Conservation (phyloP, 2,888 invertebrate genomes). For the Apodemia hepburni region DNA sequence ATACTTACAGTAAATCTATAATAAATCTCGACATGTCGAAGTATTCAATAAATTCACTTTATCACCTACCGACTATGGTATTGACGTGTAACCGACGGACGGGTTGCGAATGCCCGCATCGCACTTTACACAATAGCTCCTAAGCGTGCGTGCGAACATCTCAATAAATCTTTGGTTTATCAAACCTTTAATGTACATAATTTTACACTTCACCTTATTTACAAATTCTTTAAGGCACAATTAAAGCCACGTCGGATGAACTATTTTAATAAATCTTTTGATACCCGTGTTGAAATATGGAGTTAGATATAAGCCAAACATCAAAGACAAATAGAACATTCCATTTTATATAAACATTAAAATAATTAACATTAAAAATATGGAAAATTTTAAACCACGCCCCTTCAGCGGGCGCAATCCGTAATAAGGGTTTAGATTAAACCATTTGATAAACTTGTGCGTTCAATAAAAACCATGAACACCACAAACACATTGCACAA, state of each 20-base stretch:
- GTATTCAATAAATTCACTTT: slow-evolving; percentile 62
- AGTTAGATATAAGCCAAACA: slow-evolving; percentile 12
- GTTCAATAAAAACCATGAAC: not conserved
- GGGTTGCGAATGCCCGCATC: not conserved
- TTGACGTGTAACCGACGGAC: slow-evolving; percentile 41
- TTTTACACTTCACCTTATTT: slow-evolving; percentile 21
- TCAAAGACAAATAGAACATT: slow-evolving; percentile 14
- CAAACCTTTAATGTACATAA: slow-evolving; percentile 22
- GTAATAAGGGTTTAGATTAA: not conserved
- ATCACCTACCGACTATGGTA: slow-evolving; percentile 65
- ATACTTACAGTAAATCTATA: slow-evolving; percentile 65
- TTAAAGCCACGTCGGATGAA: slow-evolving; percentile 4
- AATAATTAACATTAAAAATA: not conserved
- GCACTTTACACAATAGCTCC: not conserved
- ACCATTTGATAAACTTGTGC: not conserved
- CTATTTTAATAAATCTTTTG: slow-evolving; percentile 2
- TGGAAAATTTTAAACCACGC: slow-evolving; percentile 8
- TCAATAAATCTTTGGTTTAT: slow-evolving; percentile 20
- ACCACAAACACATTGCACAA: slow-evolving; percentile 1
- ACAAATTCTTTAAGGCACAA: slow-evolving; percentile 22
- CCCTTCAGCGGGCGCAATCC: not conserved
- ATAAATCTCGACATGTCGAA: slow-evolving; percentile 67
- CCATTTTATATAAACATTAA: slow-evolving; percentile 11
- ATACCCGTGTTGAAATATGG: slow-evolving; percentile 10
- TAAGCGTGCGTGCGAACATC: not conserved